Evolutionary conservation across 1,140 invertebrate species (phyloP).

Genomic region (Platyscapa corneri): DNA sequence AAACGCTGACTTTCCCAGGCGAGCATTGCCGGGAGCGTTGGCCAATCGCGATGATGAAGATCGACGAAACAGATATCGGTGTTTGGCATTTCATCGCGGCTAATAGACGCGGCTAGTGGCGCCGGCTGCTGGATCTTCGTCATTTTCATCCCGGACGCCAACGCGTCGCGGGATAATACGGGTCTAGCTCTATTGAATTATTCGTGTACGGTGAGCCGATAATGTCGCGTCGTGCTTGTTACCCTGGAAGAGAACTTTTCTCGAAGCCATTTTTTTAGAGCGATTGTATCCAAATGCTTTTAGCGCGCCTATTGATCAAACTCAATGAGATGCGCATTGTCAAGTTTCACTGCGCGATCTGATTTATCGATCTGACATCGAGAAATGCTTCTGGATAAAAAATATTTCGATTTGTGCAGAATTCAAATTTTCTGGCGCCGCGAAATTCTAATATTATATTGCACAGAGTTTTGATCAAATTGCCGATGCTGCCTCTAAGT

Average conservation of each 20-base stretch:
- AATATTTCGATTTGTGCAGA: not conserved
- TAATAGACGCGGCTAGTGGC: not conserved
- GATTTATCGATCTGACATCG: not conserved
- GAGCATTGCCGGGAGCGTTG: not conserved
- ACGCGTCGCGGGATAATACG: not conserved
- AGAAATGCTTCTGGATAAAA: not conserved
- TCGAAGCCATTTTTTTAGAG: not conserved
- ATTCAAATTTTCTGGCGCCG: not conserved
- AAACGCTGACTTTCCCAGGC: not conserved
- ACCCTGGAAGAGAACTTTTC: not conserved
- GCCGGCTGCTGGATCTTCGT: not conserved
- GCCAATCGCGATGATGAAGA: slow-evolving; percentile 6
- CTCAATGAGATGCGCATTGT: not conserved
- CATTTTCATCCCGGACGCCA: not conserved
- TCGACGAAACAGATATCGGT: not conserved
- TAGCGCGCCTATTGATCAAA: not conserved
- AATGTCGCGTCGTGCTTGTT: not conserved
- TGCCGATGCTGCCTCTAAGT: too few relatives aligned
- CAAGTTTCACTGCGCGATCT: not conserved
- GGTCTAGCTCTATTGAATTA: not conserved
- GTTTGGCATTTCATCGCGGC: slow-evolving; percentile 1
- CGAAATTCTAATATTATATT: not conserved
- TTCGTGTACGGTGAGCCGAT: not conserved
- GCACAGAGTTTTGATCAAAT: not conserved
- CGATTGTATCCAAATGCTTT: not conserved